Percentiles rank a stretch among this genome's conserved stretches.
Conservation (phyloP, 2,888 invertebrate species). For the Trichopoda pennipes region DNA sequence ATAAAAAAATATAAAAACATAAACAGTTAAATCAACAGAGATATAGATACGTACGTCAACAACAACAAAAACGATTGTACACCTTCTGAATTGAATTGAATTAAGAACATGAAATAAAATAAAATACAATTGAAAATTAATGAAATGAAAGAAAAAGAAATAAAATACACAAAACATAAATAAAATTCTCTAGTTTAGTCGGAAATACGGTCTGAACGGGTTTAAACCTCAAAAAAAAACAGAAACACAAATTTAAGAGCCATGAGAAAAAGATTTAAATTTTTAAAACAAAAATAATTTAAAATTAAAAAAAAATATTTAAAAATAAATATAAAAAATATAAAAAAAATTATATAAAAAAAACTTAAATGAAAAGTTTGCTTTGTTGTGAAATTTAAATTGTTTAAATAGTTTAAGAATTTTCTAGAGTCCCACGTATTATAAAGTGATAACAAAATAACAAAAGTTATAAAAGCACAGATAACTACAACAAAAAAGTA, state of each 20-base stretch:
- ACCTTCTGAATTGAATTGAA: constrained; percentile 42
- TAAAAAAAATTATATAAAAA: neutral
- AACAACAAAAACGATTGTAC: neutral
- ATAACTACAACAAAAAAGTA: neutral
- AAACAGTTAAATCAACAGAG: constrained; percentile 17
- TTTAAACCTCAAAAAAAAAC: constrained; percentile 26
- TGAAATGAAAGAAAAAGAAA: neutral
- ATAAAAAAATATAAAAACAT: neutral
- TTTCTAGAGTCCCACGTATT: constrained; percentile 41
- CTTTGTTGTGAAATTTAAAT: neutral
- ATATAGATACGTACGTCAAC: neutral
- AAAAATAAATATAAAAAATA: neutral
- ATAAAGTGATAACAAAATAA: constrained; percentile 32
- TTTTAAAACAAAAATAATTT: neutral
- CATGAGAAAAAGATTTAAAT: neutral
- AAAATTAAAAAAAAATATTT: neutral
- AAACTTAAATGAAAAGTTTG: neutral
- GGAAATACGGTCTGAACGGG: constrained; percentile 38
- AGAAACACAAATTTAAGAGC: too few species aligned
- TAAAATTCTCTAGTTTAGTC: constrained; percentile 34
- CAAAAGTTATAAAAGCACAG: constrained; percentile 4
- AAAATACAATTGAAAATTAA: neutral
- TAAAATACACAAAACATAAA: constrained; percentile 20
- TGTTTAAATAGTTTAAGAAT: constrained; percentile 33
- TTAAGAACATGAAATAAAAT: constrained; percentile 4